A percentile compares a stretch with the other conserved stretches of the same genome.
Evolutionary conservation across 2,113 vertebrate species (phyloP).

Genomic region (Ailuropoda melanoleuca): DNA sequence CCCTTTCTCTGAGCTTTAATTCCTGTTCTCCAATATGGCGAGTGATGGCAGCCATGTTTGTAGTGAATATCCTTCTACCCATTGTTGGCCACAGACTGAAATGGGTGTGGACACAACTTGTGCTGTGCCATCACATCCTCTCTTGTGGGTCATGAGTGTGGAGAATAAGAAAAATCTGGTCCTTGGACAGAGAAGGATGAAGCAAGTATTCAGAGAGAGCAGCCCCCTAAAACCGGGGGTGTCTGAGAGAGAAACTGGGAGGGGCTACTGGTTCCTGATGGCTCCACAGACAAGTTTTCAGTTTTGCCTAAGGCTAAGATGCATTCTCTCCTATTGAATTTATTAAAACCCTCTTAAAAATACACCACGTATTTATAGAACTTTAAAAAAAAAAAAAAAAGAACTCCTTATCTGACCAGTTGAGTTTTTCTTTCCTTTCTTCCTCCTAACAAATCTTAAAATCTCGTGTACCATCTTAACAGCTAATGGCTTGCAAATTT

Average conservation of each 20-base stretch:
- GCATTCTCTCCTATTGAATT: neutral
- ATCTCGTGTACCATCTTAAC: constrained; percentile 61
- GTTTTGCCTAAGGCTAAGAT: neutral
- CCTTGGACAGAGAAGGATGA: neutral
- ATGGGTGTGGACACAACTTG: neutral
- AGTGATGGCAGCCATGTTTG: neutral
- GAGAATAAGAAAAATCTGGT: neutral
- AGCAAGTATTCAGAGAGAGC: neutral
- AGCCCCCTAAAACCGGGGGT: neutral
- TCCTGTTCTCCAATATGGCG: neutral
- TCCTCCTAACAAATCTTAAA: constrained; percentile 34
- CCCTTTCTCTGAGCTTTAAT: neutral
- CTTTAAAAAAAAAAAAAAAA: neutral
- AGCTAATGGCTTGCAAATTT: constrained; percentile 78
- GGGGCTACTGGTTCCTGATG: neutral
- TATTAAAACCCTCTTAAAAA: constrained; percentile 24
- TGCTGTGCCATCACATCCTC: neutral
- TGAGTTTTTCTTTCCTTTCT: neutral
- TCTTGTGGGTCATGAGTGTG: neutral
- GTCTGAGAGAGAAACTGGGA: neutral
- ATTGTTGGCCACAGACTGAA: neutral
- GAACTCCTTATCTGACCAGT: neutral
- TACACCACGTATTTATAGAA: neutral
- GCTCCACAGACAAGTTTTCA: neutral
- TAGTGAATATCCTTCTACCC: neutral